Evolutionary conservation across 37 sponge, comb jelly and placozoan species (phyloP), one percentile per base, ranked within the genome.

Genomic region (Chondrilla cf. caribensis): DNA sequence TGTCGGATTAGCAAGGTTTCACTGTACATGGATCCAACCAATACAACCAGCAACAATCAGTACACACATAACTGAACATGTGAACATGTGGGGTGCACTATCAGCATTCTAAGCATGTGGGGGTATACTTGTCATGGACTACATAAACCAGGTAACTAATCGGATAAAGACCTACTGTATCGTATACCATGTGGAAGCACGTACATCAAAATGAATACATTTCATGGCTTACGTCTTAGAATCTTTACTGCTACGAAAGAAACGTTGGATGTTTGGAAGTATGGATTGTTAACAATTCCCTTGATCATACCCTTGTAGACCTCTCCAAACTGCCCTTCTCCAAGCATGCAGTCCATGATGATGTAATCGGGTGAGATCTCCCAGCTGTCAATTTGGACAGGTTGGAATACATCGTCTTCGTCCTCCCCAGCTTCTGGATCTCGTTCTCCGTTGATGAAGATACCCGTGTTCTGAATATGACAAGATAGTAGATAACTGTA

Each of bases 341-440:
- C 76, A 37, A 73, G 76, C 76, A 73, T 73, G 76, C 41, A 39
- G 43, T 73, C 76, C 76, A 38, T 73, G 43, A 73, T 73, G 24
- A 73, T 73, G 22, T 8, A 21, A 40, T 39, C 42, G 0, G 24
- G 76, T 41, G 76, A 39, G 43, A 73, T 40, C 43, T 73, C 76
- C 76, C 76, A 73, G 43, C 14, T 73, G 76, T 73, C 76, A 32
- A 73, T 21, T 37, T 19, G 43, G 7, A 73, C 14, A 11, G 43
- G 76, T 37, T 73, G 44, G 25, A 73, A 38, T 37, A 29, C 39
- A 7, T 37, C 72, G 21, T 70, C 72, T 32, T 38, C 72, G 6
- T 42, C 76, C 44, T 40, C 76, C 3, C 19, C 76, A 2, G 1
- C 76, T 39, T 24, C 44, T 24, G 2, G 43, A 39, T 11, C 44